phyloP scores from a whole-genome alignment of 1,140 invertebrate genomes.

The Calephelis nemesis region DNA sequence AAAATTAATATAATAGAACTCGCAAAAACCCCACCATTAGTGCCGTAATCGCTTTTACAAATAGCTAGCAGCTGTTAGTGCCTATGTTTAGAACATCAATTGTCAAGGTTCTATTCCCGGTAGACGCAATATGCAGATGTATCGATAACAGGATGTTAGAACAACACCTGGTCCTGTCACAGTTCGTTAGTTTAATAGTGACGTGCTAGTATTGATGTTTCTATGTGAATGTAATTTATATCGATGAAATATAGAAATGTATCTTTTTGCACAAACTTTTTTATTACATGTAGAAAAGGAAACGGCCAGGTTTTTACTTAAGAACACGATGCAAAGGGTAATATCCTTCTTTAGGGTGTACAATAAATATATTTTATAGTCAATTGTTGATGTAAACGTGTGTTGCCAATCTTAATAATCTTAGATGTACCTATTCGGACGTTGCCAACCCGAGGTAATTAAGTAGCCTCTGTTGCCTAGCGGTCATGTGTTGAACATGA shows the following conservation, averaged over 20 bases:
- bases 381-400: too few relatives aligned
- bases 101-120: slow-evolving; percentile 32
- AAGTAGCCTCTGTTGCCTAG: too few relatives aligned
- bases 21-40: not conserved
- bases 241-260: not conserved
- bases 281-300: too few relatives aligned
- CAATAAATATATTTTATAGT: too few relatives aligned
- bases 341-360: too few relatives aligned
- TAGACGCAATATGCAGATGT: slow-evolving; percentile 33
- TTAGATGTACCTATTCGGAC: too few relatives aligned
- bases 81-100: slow-evolving; percentile 26
- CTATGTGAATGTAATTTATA: slow-evolving; percentile 1
- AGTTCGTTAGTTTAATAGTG: slow-evolving; percentile 27
- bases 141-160: slow-evolving; percentile 21
- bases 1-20: not conserved
- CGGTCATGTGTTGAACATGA: too few relatives aligned
- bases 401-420: too few relatives aligned
- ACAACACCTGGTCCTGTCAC: slow-evolving; percentile 29
- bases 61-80: slow-evolving; percentile 25
- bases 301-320: too few relatives aligned
- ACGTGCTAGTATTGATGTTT: slow-evolving; percentile 22
- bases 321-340: too few relatives aligned
- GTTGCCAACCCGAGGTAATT: too few relatives aligned
- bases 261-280: too few relatives aligned
- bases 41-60: slow-evolving; percentile 11